phyloP scores from a whole-genome alignment of 2,113 vertebrate genomes.

The Pontoporia blainvillei region DNA sequence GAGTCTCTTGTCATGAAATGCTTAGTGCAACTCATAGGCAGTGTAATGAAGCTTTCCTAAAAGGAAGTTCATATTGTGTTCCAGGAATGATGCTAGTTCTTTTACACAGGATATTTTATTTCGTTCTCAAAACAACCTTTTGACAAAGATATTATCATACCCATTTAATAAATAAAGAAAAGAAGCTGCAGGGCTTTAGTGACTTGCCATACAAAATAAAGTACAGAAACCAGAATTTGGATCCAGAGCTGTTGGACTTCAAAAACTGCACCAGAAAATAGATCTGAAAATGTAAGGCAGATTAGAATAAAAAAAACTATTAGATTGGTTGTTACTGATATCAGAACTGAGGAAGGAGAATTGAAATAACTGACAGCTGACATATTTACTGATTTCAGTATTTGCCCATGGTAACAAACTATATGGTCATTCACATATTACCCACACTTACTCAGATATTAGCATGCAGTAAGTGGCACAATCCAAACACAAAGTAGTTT shows the following conservation, averaged over 20 bases:
- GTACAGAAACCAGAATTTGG: neutral
- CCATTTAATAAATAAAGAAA: neutral
- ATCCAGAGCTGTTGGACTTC: neutral
- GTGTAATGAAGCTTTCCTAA: neutral
- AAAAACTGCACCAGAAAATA: neutral
- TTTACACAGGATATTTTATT: neutral
- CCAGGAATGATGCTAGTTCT: neutral
- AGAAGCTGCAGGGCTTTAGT: neutral
- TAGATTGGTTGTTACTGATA: neutral
- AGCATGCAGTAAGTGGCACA: neutral
- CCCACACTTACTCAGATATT: neutral
- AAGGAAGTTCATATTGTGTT: neutral
- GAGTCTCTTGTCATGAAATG: neutral
- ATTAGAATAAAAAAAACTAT: neutral
- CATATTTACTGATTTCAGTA: neutral
- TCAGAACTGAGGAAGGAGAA: neutral
- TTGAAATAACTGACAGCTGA: neutral
- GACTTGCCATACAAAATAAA: neutral
- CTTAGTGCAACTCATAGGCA: neutral
- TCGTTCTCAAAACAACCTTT: neutral
- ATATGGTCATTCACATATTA: neutral
- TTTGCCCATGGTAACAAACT: neutral
- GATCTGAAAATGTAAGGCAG: neutral
- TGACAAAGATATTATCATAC: neutral
- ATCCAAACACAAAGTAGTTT: neutral